Evolutionary conservation across 2,888 invertebrate genomes (phyloP).

Genomic region (Diarsia dahlii): DNA sequence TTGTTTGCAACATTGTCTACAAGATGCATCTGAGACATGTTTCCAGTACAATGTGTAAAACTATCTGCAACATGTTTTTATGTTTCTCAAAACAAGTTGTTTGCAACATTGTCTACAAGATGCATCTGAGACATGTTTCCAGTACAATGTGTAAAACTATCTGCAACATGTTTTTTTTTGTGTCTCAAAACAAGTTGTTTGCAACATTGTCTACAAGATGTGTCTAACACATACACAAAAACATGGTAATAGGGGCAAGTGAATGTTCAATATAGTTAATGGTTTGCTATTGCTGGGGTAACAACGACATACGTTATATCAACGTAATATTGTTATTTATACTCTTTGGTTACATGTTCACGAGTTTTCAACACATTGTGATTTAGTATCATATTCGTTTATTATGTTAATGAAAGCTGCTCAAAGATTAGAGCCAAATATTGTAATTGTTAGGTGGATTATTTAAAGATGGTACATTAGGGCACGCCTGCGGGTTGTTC

Average conservation of each 20-base stretch:
- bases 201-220: background rate
- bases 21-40: too few relatives aligned
- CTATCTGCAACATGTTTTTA: too few relatives aligned
- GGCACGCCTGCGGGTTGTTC: too few relatives aligned
- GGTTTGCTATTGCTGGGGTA: conserved; percentile 34
- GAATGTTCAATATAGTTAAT: conserved; percentile 33
- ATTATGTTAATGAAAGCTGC: conserved; percentile 61
- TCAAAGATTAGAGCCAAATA: conserved; percentile 78
- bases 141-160: background rate
- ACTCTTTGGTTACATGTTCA: conserved; percentile 42
- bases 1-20: background rate
- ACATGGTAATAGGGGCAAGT: conserved; percentile 10
- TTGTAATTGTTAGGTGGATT: conserved; percentile 26
- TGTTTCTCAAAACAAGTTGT: too few relatives aligned
- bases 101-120: too few relatives aligned
- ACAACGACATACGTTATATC: conserved; percentile 50
- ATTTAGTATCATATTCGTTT: conserved; percentile 42
- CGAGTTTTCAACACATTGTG: conserved; percentile 43
- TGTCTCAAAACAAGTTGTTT: background rate
- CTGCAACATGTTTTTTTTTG: background rate
- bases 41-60: conserved; percentile 7
- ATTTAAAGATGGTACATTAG: conserved; percentile 25
- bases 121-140: too few relatives aligned
- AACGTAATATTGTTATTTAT: conserved; percentile 48
- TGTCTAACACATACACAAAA: background rate